Percentiles rank a stretch among this genome's conserved stretches.
Conservation (phyloP, 2,888 invertebrate genomes). For the Polietes domitor region DNA sequence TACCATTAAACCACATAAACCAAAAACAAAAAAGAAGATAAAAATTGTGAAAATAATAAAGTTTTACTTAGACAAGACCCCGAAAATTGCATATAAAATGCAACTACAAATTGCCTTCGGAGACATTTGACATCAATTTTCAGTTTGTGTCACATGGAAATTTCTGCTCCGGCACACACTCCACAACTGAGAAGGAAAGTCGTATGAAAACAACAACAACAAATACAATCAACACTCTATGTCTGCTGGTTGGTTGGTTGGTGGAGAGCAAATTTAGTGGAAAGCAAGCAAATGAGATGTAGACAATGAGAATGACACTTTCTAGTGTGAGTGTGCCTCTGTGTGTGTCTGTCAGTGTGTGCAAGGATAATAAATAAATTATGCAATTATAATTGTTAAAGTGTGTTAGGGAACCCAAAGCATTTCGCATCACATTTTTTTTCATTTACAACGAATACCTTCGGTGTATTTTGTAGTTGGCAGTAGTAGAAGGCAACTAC, state of each 20-base stretch:
- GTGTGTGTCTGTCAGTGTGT: neutral
- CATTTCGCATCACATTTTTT: neutral
- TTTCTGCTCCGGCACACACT: constrained; percentile 26
- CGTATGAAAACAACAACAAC: neutral
- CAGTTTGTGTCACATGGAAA: constrained; percentile 58
- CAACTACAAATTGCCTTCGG: constrained; percentile 44
- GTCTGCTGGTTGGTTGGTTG: neutral
- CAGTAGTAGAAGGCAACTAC: too few species aligned
- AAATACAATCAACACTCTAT: neutral
- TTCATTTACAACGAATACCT: too few species aligned
- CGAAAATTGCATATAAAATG: constrained; percentile 36
- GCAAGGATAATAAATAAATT: constrained; percentile 60
- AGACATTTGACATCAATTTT: constrained; percentile 56
- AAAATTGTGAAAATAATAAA: constrained; percentile 19
- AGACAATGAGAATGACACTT: constrained; percentile 21
- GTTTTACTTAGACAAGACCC: constrained; percentile 27
- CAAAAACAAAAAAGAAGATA: neutral
- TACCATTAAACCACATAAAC: constrained; percentile 34
- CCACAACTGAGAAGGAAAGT: neutral
- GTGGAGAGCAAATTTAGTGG: neutral
- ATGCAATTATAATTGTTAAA: constrained; percentile 59
- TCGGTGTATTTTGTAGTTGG: too few species aligned
- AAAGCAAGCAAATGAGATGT: constrained; percentile 21
- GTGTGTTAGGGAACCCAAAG: neutral
- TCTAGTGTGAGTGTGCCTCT: neutral